These are phyloP conservation scores for Emydura subglobosa DNA, from an alignment of 2,113 vertebrate species.

Conservation along the genomic window DNA sequence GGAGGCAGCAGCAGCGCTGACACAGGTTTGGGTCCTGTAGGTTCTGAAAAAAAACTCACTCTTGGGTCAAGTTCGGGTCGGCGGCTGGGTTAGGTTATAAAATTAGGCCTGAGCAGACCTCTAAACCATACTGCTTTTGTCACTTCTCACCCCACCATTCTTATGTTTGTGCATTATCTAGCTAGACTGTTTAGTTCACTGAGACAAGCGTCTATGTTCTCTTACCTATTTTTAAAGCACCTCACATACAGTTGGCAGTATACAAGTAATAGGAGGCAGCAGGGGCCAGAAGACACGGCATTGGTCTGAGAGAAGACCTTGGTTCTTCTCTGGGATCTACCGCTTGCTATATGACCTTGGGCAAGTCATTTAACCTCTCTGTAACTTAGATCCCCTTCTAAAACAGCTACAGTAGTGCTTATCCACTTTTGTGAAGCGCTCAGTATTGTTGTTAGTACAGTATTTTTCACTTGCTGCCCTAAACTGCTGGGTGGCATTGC, in stretches of 20 bases:
- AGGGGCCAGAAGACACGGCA: not conserved
- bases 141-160: not conserved
- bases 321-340: not conserved
- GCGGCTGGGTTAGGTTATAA: not conserved
- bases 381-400: not conserved
- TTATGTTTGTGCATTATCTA: not conserved
- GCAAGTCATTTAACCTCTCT: not conserved
- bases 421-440: not conserved
- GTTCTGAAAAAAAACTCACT: not conserved
- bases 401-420: not conserved
- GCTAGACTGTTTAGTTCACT: too few species aligned
- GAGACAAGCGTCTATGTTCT: not conserved
- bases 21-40: not conserved
- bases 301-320: not conserved
- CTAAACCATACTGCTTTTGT: not conserved
- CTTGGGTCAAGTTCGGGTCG: not conserved
- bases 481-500: rapidly evolving
- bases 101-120: not conserved
- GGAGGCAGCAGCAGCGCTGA: not conserved
- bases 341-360: not conserved
- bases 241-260: not conserved
- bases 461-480: not conserved
- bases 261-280: not conserved
- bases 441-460: not conserved
- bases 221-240: not conserved